These are phyloP conservation scores for Tetragnatha montana DNA, from an alignment of 2,888 invertebrate species.

Conservation along the genomic window DNA sequence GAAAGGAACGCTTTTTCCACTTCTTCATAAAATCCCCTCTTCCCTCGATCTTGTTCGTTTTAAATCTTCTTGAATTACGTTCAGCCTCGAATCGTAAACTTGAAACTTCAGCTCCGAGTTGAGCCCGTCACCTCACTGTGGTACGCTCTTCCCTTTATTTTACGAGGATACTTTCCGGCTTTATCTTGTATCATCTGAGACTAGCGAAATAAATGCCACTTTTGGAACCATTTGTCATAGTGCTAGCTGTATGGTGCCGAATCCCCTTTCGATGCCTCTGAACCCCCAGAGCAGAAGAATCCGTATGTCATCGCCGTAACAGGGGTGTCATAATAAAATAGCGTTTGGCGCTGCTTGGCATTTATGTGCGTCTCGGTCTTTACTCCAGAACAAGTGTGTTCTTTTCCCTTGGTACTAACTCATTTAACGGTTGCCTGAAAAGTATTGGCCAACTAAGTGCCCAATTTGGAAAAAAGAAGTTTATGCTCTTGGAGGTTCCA, in stretches of 20 bases:
- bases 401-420: background rate
- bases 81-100: constrained; percentile 12
- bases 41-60: background rate
- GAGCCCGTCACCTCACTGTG: background rate
- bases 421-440: background rate
- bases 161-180: constrained; percentile 20
- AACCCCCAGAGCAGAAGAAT: background rate
- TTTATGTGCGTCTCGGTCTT: background rate
- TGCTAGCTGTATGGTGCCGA: background rate
- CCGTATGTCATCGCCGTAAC: background rate
- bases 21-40: background rate
- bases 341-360: background rate
- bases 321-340: constrained; percentile 5
- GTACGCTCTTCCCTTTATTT: constrained; percentile 2
- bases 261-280: background rate
- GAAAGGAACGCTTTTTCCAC: background rate
- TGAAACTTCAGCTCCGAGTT: background rate
- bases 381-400: background rate
- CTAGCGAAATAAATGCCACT: constrained; percentile 35
- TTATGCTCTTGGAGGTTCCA: background rate
- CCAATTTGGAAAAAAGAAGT: background rate
- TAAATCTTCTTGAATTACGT: constrained; percentile 31
- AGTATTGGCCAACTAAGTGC: background rate
- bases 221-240: constrained; percentile 20
- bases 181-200: constrained; percentile 40